A percentile compares a stretch with the other conserved stretches of the same genome.
These are phyloP conservation scores for Colletes latitarsis DNA, from an alignment of 1,140 invertebrate genomes.

Conservation along the genomic window DNA sequence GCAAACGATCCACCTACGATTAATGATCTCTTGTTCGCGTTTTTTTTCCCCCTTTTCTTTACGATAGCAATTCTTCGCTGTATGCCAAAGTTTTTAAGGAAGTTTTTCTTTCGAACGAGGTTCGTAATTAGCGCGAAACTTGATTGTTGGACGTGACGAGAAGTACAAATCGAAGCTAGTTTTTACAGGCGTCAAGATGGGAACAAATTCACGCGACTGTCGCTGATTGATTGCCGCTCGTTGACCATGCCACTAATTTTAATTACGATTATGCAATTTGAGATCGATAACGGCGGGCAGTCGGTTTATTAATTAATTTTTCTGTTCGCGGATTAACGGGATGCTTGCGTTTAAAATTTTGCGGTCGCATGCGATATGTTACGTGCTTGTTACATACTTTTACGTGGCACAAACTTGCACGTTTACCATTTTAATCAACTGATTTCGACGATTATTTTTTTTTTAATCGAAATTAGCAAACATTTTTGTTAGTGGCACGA, in stretches of 20 bases:
- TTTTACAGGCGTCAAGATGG: slow-evolving; percentile 5
- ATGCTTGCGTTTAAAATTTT: slow-evolving; percentile 33
- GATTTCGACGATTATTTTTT: slow-evolving; percentile 18
- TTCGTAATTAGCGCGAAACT: neutral
- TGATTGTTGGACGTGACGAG: slow-evolving; percentile 18
- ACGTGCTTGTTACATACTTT: slow-evolving; percentile 25
- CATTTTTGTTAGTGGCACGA: slow-evolving; percentile 13
- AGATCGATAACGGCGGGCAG: neutral
- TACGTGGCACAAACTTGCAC: slow-evolving; percentile 37
- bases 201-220: slow-evolving; percentile 51
- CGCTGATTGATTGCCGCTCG: neutral
- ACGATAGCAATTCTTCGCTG: slow-evolving; percentile 8
- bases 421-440: slow-evolving; percentile 16
- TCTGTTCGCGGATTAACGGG: slow-evolving; percentile 17
- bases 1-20: slow-evolving; percentile 18
- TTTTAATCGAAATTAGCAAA: slow-evolving; percentile 12
- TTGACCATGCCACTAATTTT: neutral
- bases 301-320: neutral
- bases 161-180: slow-evolving; percentile 64
- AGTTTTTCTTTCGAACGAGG: slow-evolving; percentile 16
- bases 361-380: slow-evolving; percentile 37
- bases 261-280: neutral
- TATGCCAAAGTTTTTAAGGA: slow-evolving; percentile 38
- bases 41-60: neutral
- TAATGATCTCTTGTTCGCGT: slow-evolving; percentile 38